Evolutionary conservation across 2,797 vertebrate genomes (phyloP).

Genomic region (Eremophila alpestris): DNA sequence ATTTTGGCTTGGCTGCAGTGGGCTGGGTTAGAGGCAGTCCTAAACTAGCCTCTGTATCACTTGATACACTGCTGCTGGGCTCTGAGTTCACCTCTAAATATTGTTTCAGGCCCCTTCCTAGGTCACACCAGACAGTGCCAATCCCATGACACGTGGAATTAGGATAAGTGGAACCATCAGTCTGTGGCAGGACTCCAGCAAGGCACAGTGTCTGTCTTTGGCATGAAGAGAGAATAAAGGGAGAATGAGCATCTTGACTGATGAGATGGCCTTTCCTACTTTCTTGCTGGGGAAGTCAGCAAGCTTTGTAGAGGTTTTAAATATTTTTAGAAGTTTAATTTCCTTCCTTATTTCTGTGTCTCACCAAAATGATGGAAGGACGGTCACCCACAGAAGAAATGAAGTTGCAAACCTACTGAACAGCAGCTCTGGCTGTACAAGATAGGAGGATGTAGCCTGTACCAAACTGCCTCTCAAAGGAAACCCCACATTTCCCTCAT

Average conservation of each 20-base stretch:
- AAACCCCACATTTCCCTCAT: background rate
- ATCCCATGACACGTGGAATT: rapidly evolving
- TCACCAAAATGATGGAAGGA: background rate
- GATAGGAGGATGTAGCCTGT: background rate
- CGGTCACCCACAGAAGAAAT: background rate
- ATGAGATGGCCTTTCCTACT: background rate
- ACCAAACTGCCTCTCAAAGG: background rate
- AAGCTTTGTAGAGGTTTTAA: background rate
- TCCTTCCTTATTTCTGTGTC: background rate
- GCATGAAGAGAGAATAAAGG: background rate
- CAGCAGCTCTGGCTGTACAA: background rate
- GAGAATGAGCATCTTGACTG: background rate
- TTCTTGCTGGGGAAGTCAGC: background rate
- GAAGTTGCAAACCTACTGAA: background rate
- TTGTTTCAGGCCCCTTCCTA: background rate
- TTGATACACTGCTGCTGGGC: background rate
- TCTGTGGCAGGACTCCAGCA: background rate
- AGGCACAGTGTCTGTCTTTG: background rate
- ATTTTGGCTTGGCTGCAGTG: background rate
- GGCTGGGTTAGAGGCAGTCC: background rate
- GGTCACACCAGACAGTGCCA: background rate
- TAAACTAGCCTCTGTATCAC: background rate
- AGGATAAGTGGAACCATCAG: background rate
- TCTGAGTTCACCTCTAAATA: background rate
- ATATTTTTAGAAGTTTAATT: background rate